Evolutionary conservation across 23 tunicate species (phyloP), one percentile per base, ranked within the genome.

Genomic region (Phallusia fumigata): DNA sequence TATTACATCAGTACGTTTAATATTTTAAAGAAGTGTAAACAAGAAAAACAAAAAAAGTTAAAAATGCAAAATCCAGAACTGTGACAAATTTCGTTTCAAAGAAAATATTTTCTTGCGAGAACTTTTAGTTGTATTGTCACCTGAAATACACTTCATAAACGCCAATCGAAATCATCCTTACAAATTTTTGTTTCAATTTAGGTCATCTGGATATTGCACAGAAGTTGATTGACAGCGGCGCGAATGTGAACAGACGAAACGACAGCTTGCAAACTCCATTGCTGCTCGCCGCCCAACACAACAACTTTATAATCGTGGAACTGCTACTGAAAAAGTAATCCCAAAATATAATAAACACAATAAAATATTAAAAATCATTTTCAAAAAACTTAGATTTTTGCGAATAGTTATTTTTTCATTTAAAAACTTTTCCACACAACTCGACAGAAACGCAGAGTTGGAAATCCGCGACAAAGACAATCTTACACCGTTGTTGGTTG

Each of bases 401-500:
- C 58, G 18, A 51, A 15, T 18, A 51, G 58, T 51, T 51, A 51
- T 51, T 51, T 51, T 13, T 51, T 51, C 58, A 13, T 15, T 13
- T 51, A 51, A 40, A 40, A 3, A 10, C 5, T 40, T 40, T 40
- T 40, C 10, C 28, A 30, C 47, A 40, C 10, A 40, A 40, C 47
- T 65, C 5, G 50, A 31, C 76, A 87, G 97, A 31, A 81, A 82
- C 26, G 82, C 91, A 0, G 88, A 92, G 44, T 40, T 87, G 83
- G 97, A 92, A 75, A 84, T 81, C 28, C 87, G 98, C 34, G 98
- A 93, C 84, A 93, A 88, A 33, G 98, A 93, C 86, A 85, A 86
- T 73, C 80, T 88, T 44, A 88, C 98, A 0, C 93, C 98, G 12
- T 50, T 93, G 36, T 73, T 93, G 76, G 53, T 93, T 19, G 98